A percentile compares a stretch with the other conserved stretches of the same genome.
phyloP scores from a whole-genome alignment of 2,797 vertebrate species.

The Hirundo rustica region DNA sequence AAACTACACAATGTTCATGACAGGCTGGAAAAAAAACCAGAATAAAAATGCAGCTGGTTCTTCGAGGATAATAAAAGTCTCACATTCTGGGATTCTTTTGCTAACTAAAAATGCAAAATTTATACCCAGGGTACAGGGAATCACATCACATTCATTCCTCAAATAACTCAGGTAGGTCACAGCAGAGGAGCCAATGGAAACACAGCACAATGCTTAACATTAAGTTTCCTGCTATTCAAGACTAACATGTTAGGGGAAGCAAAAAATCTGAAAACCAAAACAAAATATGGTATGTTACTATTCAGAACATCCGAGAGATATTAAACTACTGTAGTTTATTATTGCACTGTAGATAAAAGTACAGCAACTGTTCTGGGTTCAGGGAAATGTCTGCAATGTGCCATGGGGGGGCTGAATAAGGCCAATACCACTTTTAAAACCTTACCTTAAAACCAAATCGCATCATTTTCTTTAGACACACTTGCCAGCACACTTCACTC shows the following conservation, averaged over 20 bases:
- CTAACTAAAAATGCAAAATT: constrained; percentile 11
- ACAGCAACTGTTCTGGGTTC: background rate
- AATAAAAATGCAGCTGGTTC: background rate
- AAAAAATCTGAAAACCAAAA: background rate
- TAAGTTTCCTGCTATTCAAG: background rate
- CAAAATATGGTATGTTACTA: background rate
- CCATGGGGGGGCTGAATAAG: background rate
- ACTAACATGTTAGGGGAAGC: background rate
- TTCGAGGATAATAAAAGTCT: background rate
- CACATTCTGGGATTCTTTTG: background rate
- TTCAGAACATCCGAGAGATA: background rate
- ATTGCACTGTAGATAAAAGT: background rate
- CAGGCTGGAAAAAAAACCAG: background rate
- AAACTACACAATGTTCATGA: background rate
- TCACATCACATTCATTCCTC: background rate
- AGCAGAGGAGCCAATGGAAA: background rate
- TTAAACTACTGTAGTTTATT: background rate
- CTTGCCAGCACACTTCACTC: background rate
- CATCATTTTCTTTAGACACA: background rate
- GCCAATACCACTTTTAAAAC: background rate
- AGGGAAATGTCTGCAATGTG: background rate
- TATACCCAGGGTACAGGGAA: background rate
- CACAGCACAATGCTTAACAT: background rate
- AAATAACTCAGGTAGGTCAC: background rate
- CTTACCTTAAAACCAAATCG: background rate